phyloP scores from a whole-genome alignment of 2,797 vertebrate species.

The Otolemur crassicaudatus region DNA sequence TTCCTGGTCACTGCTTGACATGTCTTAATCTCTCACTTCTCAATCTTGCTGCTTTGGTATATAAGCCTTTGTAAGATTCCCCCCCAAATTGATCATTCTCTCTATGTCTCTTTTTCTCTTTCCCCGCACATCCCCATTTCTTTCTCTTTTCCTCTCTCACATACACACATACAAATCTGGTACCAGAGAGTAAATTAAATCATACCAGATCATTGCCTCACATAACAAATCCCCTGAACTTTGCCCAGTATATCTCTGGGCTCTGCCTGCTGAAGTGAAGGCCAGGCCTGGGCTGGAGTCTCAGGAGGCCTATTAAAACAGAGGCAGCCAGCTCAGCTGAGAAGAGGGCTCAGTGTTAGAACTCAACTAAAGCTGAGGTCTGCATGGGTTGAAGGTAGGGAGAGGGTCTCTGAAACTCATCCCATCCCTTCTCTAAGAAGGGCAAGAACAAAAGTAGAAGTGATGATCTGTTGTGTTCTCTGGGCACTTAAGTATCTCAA shows the following conservation, averaged over 20 bases:
- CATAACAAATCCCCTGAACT: slow-evolving; percentile 30
- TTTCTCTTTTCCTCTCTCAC: not conserved
- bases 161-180: not conserved
- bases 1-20: not conserved
- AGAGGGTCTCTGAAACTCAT: not conserved
- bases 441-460: not conserved
- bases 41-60: not conserved
- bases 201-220: slow-evolving; percentile 55
- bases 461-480: rapidly evolving
- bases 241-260: not conserved
- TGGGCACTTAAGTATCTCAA: not conserved
- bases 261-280: slow-evolving; percentile 60
- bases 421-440: not conserved
- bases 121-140: not conserved
- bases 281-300: not conserved
- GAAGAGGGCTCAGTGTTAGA: not conserved
- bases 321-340: not conserved
- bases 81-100: not conserved
- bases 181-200: slow-evolving; percentile 48
- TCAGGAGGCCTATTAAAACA: not conserved
- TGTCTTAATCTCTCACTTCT: not conserved
- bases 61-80: not conserved
- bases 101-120: not conserved
- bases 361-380: not conserved
- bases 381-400: not conserved